Evolutionary conservation across 2,113 vertebrate genomes (phyloP).

Genomic region (Suncus etruscus): DNA sequence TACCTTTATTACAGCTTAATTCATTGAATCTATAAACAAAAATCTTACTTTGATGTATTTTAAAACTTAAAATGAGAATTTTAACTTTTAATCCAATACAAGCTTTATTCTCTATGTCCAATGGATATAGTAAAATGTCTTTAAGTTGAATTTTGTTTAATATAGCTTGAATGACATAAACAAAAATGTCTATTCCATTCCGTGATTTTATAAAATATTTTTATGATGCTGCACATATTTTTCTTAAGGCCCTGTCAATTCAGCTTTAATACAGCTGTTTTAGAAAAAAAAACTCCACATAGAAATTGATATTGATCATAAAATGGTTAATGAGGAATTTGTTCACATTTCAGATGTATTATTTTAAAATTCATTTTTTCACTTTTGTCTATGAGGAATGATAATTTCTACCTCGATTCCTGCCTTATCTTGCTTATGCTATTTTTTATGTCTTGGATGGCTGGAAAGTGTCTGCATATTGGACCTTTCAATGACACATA

Average conservation of each 20-base stretch:
- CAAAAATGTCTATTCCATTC: slow-evolving; percentile 24
- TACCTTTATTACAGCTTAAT: slow-evolving; percentile 69
- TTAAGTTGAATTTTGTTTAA: slow-evolving; percentile 58
- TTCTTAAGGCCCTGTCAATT: background rate
- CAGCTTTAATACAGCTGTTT: slow-evolving; percentile 26
- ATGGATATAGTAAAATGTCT: slow-evolving; percentile 56
- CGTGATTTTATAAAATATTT: slow-evolving; percentile 58
- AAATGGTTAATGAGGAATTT: slow-evolving; percentile 34
- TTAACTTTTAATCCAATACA: slow-evolving; percentile 61
- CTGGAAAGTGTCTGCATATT: slow-evolving; percentile 48
- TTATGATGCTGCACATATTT: background rate
- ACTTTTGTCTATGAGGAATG: slow-evolving; percentile 58
- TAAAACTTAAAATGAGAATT: slow-evolving; percentile 30
- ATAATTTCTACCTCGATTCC: slow-evolving; percentile 43
- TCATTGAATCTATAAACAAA: slow-evolving; percentile 40
- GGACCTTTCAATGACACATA: slow-evolving; percentile 74
- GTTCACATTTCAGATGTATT: slow-evolving; percentile 30
- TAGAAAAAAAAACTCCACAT: background rate
- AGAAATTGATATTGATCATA: slow-evolving; percentile 44
- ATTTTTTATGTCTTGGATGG: slow-evolving; percentile 48
- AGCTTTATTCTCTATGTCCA: slow-evolving; percentile 55
- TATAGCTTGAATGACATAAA: slow-evolving; percentile 43
- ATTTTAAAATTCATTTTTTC: background rate
- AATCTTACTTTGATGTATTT: slow-evolving; percentile 52
- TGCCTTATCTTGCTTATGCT: slow-evolving; percentile 29